These are phyloP conservation scores for Cyclina sinensis DNA, from an alignment of 1,140 invertebrate species.

Conservation along the genomic window DNA sequence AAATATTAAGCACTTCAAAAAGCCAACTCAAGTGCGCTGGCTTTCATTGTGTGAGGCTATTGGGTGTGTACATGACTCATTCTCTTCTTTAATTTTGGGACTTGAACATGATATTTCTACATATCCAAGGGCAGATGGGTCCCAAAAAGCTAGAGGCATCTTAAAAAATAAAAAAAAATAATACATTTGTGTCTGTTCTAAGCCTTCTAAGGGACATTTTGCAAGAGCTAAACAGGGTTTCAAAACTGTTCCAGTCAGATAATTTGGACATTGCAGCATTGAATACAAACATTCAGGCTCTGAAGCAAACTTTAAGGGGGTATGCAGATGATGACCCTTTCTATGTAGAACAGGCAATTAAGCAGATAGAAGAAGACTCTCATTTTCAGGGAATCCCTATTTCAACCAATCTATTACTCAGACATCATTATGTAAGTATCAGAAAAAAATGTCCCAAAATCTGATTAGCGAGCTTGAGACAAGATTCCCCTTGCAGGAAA, in stretches of 20 bases:
- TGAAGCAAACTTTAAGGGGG: conserved; percentile 3
- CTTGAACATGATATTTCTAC: conserved; percentile 4
- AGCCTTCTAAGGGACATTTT: conserved; percentile 21
- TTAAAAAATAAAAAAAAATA: not conserved
- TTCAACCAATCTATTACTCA: not conserved
- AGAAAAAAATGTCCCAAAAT: not conserved
- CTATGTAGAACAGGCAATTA: conserved; percentile 20
- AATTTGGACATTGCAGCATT: not conserved
- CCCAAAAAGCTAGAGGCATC: conserved; percentile 20
- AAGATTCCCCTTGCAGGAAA: conserved; percentile 7
- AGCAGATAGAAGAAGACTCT: conserved; percentile 15
- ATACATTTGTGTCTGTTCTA: conserved; percentile 17
- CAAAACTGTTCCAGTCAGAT: conserved; percentile 15
- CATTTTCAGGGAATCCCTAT: not conserved
- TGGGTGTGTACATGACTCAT: conserved; percentile 14
- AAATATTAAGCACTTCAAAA: not conserved
- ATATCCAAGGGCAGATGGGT: not conserved
- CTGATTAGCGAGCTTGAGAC: not conserved
- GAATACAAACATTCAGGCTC: conserved; percentile 18
- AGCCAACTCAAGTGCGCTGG: conserved; percentile 7
- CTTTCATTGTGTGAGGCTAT: conserved; percentile 32
- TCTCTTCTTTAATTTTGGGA: conserved; percentile 8
- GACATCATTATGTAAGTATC: too few species aligned
- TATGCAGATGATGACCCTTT: conserved; percentile 28
- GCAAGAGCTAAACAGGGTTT: conserved; percentile 26